Conservation (phyloP, 2,797 vertebrate species). For the Cyprinodon diabolis region DNA sequence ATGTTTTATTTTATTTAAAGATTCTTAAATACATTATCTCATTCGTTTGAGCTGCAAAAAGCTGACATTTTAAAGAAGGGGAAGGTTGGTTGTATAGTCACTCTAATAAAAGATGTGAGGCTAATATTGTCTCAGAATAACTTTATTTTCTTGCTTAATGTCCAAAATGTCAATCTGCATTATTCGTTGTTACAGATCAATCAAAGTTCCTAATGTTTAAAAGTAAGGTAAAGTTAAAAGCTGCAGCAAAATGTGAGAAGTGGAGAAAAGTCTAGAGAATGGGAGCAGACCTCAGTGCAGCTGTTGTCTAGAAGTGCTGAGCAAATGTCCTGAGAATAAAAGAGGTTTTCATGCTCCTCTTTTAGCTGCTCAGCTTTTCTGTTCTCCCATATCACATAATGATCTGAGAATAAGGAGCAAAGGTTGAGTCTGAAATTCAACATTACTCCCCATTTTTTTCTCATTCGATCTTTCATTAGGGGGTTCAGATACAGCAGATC, state of each 20-base stretch:
- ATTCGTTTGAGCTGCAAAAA: not conserved
- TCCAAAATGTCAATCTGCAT: not conserved
- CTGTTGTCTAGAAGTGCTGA: constrained; percentile 41
- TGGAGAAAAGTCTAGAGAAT: not conserved
- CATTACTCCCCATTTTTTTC: constrained; percentile 45
- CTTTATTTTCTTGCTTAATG: not conserved
- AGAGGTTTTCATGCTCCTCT: constrained; percentile 24
- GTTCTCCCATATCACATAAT: constrained; percentile 27
- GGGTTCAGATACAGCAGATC: constrained; percentile 41
- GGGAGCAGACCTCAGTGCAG: constrained; percentile 19
- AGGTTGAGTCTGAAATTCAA: constrained; percentile 40
- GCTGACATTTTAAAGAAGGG: not conserved
- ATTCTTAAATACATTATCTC: no score
- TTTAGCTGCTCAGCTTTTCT: constrained; percentile 30
- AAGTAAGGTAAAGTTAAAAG: no score
- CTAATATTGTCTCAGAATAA: not conserved
- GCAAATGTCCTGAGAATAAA: constrained; percentile 23
- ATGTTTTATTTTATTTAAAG: not conserved
- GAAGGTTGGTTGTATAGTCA: not conserved
- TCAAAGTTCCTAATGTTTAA: no score
- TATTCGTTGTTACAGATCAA: not conserved
- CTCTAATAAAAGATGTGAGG: not conserved
- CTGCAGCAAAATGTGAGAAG: no score
- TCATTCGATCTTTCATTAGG: constrained; percentile 39
- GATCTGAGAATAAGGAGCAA: constrained; percentile 48